Evolutionary conservation across 2,113 vertebrate genomes (phyloP), one percentile per base, ranked within the genome.

Genomic region (Notarius quadriscutis): DNA sequence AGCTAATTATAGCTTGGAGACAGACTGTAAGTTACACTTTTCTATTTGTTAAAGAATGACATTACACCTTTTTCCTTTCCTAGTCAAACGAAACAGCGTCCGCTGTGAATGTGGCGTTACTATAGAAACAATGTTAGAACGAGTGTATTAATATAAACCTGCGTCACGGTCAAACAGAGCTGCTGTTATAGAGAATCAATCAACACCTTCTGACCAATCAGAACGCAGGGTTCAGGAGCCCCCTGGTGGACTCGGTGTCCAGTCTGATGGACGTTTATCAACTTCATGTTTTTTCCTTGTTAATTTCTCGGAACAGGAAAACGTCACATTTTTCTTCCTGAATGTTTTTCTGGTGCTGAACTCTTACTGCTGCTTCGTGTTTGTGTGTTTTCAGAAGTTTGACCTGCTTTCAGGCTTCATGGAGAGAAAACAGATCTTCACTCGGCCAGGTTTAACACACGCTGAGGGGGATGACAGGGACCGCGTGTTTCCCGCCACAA

Each of bases 371-470:
- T 10, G 22, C 48, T 14, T 22, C 25, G 4, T 5, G 0, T 51
- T n/a, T 25, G 20, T 75, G 34, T 30, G 4, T 6, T 15, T 30
- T 79, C 18, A 2, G 11, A 55, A 7, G 14, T 12, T 79, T 30
- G 77, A 79, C 77, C 51, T 79, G 74, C 22, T 77, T 53, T 77
- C 50, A n/a, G 48, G 50, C 74, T 22, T 12, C 77, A 9, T 57
- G 77, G 55, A 10, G 51, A 30, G 51, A 27, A 79, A 55, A 79
- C 50, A 57, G 50, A 79, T 27, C 77, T 57, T 25, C 51, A 30
- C 77, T 57, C 50, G 51, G 57, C 50, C 77, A 18, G 77, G 50
- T 55, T 79, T 55, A 79, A 57, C 77, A 79, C 74, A 77, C 77
- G 57, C n/a, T 27, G 51, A 27, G 77, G 27, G 77, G 25, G 57